Conservation (phyloP, 2,797 vertebrate genomes). For the Enteromius mattozi region DNA sequence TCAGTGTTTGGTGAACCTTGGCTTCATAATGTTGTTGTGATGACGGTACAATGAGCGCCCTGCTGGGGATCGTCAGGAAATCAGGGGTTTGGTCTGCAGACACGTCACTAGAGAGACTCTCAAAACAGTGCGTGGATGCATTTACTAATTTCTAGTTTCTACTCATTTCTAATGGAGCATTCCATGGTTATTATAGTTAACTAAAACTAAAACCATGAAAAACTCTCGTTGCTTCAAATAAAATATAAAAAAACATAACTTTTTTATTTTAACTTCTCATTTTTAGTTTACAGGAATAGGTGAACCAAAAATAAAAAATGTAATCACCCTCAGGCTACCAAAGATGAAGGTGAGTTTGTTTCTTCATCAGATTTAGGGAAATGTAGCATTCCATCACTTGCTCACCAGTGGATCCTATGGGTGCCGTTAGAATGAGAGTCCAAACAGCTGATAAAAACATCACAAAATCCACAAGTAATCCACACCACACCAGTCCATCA, state of each 20-base stretch:
- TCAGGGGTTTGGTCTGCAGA: background rate
- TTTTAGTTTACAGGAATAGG: background rate
- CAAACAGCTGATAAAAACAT: background rate
- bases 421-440: background rate
- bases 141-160: background rate
- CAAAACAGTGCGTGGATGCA: background rate
- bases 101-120: background rate
- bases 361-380: background rate
- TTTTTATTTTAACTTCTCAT: background rate
- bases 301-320: background rate
- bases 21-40: background rate
- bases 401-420: background rate
- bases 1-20: slow-evolving; percentile 1
- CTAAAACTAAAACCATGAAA: background rate
- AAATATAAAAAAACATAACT: background rate
- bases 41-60: background rate
- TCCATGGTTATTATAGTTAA: background rate
- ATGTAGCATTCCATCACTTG: background rate
- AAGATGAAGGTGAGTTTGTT: background rate
- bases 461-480: background rate
- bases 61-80: slow-evolving; percentile 17
- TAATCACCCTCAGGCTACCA: background rate
- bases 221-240: background rate
- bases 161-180: background rate
- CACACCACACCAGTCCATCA: background rate